phyloP scores from a whole-genome alignment of 2,113 vertebrate species.

The Cryptomyrus ogoouensis region DNA sequence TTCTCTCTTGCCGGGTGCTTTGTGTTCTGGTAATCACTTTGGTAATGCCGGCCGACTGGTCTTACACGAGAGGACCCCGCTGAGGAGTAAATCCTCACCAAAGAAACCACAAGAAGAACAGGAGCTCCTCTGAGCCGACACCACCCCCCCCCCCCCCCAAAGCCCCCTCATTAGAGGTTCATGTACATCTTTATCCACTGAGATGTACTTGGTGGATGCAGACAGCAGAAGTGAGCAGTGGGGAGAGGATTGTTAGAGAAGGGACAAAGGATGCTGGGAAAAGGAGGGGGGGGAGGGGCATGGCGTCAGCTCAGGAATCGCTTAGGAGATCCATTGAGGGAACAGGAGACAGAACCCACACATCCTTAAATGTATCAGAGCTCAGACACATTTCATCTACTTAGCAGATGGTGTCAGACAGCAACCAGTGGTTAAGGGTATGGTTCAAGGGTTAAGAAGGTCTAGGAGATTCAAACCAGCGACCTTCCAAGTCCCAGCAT shows the following conservation, averaged over 20 bases:
- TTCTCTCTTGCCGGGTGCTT: constrained; percentile 27
- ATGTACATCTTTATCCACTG: constrained; percentile 17
- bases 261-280: background rate
- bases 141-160: background rate
- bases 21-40: constrained; percentile 36
- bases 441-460: background rate
- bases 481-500: background rate
- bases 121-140: constrained; percentile 22
- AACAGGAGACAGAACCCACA: background rate
- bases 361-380: background rate
- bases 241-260: background rate
- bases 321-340: background rate
- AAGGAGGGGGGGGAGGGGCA: background rate
- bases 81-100: constrained; percentile 25
- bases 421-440: background rate
- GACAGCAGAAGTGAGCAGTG: background rate
- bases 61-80: constrained; percentile 31
- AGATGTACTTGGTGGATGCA: constrained; percentile 2
- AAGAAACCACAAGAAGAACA: constrained; percentile 12
- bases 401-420: background rate
- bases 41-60: constrained; percentile 27
- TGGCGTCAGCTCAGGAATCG: background rate
- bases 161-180: constrained; percentile 15
- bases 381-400: background rate
- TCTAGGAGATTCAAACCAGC: background rate